A percentile compares a stretch with the other conserved stretches of the same genome.
phyloP scores from a whole-genome alignment of 2,797 vertebrate species.

The Thripadectes ignobilis region DNA sequence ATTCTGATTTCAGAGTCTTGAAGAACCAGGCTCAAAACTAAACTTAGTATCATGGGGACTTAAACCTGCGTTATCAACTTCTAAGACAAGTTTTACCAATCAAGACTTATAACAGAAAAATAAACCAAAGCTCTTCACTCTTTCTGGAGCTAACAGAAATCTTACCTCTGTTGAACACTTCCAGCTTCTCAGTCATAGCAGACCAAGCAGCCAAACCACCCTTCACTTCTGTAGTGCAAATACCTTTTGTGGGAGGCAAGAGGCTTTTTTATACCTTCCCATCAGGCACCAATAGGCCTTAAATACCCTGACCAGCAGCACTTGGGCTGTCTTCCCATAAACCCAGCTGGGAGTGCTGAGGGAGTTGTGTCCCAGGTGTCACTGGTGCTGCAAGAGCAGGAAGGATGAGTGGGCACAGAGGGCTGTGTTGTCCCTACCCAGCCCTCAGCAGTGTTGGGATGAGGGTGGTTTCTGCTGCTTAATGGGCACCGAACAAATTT shows the following conservation, averaged over 20 bases:
- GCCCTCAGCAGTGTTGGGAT: accelerated
- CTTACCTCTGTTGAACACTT: background rate
- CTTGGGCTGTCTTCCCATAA: accelerated
- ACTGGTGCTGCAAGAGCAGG: background rate
- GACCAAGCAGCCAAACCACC: background rate
- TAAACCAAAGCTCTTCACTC: background rate
- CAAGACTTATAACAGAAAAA: background rate
- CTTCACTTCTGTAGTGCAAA: background rate
- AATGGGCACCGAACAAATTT: background rate
- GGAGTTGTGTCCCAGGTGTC: background rate
- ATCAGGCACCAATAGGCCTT: background rate
- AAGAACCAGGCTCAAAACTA: background rate
- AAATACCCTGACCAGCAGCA: background rate
- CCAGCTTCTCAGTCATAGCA: background rate
- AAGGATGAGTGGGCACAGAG: too few relatives aligned
- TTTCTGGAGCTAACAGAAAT: background rate
- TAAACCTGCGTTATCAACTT: background rate
- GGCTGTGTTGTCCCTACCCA: too few relatives aligned
- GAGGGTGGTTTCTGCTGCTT: background rate
- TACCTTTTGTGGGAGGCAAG: accelerated
- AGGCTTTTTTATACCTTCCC: background rate
- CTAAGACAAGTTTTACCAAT: background rate
- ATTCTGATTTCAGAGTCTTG: background rate
- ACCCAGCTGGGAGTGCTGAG: accelerated
- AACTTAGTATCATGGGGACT: background rate